Evolutionary conservation across 2,797 vertebrate genomes (phyloP).

Genomic region (Macroramphosus scolopax): DNA sequence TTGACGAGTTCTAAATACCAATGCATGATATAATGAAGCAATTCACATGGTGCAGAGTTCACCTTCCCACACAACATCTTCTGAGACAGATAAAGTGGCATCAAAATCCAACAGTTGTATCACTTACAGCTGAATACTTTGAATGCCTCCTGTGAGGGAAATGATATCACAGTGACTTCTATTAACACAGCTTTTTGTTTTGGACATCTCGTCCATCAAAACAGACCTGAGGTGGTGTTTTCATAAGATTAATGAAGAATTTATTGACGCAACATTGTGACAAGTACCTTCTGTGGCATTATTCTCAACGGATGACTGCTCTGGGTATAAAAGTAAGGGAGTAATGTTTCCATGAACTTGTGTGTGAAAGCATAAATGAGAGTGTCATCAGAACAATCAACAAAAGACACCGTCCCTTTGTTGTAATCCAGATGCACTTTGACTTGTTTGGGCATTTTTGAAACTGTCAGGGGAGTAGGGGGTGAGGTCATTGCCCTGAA

Average conservation of each 20-base stretch:
- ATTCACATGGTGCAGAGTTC: no score
- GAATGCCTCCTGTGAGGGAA: no score
- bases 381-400: slow-evolving; percentile 43
- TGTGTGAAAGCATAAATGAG: slow-evolving; percentile 64
- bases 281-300: slow-evolving; percentile 59
- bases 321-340: slow-evolving; percentile 80
- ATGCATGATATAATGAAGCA: no score
- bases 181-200: no score
- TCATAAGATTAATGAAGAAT: slow-evolving; percentile 2
- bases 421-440: slow-evolving; percentile 74
- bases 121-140: no score
- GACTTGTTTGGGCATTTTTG: slow-evolving; percentile 53
- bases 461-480: slow-evolving; percentile 46
- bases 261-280: slow-evolving; percentile 54
- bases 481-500: slow-evolving; percentile 74
- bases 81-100: no score
- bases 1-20: no score
- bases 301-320: slow-evolving; percentile 67
- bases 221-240: not conserved
- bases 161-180: no score
- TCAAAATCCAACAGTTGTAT: no score
- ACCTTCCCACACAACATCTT: no score
- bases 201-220: slow-evolving; percentile 8
- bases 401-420: slow-evolving; percentile 70
- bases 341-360: slow-evolving; percentile 65